These are phyloP conservation scores for Chroicocephalus ridibundus DNA, from an alignment of 2,113 vertebrate species.

Conservation along the genomic window DNA sequence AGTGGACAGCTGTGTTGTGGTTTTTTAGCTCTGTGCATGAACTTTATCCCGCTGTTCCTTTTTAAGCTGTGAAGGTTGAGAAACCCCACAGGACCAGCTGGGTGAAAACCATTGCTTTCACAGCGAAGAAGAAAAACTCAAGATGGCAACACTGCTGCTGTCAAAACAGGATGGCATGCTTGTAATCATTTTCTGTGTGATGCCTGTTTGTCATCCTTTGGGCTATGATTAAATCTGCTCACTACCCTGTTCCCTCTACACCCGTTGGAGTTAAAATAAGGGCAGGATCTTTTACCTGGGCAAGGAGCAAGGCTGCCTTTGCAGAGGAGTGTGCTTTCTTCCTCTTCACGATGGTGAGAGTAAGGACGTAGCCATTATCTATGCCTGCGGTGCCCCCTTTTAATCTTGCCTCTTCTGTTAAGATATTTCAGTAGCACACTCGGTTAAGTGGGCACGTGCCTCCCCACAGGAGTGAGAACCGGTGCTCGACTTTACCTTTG, in stretches of 20 bases:
- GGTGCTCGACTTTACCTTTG: rapidly evolving
- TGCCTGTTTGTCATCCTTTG: neutral
- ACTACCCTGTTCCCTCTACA: neutral
- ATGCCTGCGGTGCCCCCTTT: neutral
- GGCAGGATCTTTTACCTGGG: neutral
- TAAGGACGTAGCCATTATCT: neutral
- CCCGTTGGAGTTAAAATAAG: neutral
- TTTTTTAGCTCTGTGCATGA: neutral
- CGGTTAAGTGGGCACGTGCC: neutral
- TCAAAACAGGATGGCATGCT: neutral
- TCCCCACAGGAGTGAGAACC: neutral
- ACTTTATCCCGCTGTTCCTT: neutral
- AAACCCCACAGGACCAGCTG: neutral
- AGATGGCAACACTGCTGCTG: neutral
- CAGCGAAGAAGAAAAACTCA: neutral
- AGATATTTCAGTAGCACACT: neutral
- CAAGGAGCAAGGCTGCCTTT: neutral
- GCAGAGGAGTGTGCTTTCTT: neutral
- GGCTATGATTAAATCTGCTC: neutral
- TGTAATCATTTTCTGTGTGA: neutral
- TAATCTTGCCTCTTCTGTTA: neutral
- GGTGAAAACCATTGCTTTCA: neutral
- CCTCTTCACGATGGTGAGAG: neutral
- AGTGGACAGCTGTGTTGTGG: rapidly evolving
- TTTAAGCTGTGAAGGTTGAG: neutral